Conservation (phyloP, 2,113 vertebrate species). For the Galemys pyrenaicus region DNA sequence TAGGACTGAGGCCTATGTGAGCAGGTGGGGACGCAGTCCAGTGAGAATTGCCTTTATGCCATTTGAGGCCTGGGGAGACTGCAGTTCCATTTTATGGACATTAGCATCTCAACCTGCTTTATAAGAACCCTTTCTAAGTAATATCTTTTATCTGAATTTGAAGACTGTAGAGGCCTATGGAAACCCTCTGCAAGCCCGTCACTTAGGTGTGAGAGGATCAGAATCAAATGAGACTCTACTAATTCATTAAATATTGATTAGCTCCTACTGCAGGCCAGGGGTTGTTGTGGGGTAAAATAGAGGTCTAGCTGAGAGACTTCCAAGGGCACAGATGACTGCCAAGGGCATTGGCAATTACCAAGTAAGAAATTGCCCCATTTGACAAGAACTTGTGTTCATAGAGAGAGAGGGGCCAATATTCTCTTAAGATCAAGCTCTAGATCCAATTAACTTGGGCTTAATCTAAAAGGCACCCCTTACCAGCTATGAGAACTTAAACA, state of each 20-base stretch:
- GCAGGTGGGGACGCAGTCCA: neutral
- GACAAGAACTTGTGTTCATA: accelerated
- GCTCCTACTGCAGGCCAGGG: neutral
- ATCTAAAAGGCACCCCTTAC: neutral
- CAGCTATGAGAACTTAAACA: neutral
- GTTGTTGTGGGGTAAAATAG: no score
- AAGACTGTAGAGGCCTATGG: neutral
- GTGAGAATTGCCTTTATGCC: accelerated
- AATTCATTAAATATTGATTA: neutral
- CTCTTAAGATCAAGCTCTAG: neutral
- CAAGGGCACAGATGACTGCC: no score
- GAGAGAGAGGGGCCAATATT: accelerated
- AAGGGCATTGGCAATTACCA: accelerated
- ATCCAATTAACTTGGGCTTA: neutral
- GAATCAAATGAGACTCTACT: neutral
- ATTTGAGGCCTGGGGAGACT: neutral
- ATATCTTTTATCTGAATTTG: neutral
- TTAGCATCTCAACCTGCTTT: neutral
- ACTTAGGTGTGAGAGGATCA: neutral
- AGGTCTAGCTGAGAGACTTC: neutral
- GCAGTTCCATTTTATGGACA: neutral
- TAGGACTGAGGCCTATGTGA: no score
- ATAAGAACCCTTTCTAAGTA: neutral
- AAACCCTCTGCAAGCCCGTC: neutral
- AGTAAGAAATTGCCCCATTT: neutral